phyloP scores from a whole-genome alignment of 2,888 invertebrate species.

The Hoplodrina ambigua region DNA sequence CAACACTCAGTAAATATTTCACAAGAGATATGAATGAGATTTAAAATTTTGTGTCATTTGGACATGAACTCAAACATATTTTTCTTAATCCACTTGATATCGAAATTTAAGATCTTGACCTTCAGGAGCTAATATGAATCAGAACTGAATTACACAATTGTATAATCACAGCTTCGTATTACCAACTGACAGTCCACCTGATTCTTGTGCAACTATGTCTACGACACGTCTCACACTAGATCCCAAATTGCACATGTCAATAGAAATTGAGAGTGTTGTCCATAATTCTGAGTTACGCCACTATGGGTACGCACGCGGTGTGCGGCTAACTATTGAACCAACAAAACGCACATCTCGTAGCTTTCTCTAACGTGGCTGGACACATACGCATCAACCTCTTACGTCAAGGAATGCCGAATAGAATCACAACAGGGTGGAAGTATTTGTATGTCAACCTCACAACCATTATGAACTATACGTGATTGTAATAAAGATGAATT shows the following conservation, averaged over 20 bases:
- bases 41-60: slow-evolving; percentile 13
- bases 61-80: slow-evolving; percentile 9
- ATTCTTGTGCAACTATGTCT: slow-evolving; percentile 63
- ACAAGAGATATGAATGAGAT: slow-evolving; percentile 2
- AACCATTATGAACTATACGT: slow-evolving; percentile 67
- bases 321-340: slow-evolving; percentile 76
- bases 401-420: slow-evolving; percentile 65
- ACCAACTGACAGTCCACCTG: slow-evolving; percentile 10
- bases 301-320: slow-evolving; percentile 65
- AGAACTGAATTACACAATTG: slow-evolving; percentile 19
- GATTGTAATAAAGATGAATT: slow-evolving; percentile 63
- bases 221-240: slow-evolving; percentile 58
- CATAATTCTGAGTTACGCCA: slow-evolving; percentile 80
- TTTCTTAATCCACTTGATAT: neutral
- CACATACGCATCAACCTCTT: slow-evolving; percentile 76
- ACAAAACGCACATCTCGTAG: slow-evolving; percentile 75
- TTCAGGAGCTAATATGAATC: slow-evolving; percentile 20
- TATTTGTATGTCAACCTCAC: slow-evolving; percentile 39
- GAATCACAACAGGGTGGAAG: slow-evolving; percentile 44
- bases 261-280: slow-evolving; percentile 84
- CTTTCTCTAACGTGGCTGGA: slow-evolving; percentile 80
- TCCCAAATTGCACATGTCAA: slow-evolving; percentile 74
- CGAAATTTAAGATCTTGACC: slow-evolving; percentile 7
- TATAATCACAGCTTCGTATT: slow-evolving; percentile 10
- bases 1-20: slow-evolving; percentile 25